Conservation (phyloP, 2,113 vertebrate genomes). For the Scytalopus superciliaris region DNA sequence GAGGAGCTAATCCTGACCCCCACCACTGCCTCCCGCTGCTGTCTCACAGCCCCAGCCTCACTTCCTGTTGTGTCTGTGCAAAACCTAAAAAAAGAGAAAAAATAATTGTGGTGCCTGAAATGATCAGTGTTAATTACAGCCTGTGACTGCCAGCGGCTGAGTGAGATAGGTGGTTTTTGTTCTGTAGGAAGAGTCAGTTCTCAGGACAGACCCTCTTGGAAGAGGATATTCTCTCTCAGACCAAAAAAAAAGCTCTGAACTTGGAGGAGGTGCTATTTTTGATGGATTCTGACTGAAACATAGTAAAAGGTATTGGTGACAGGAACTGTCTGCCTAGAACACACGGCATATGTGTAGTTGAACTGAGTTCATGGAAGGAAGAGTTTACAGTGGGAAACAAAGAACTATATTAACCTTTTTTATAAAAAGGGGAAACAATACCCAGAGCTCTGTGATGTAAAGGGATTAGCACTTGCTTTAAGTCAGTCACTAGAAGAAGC, state of each 20-base stretch:
- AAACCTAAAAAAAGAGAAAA: slow-evolving; percentile 51
- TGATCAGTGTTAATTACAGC: slow-evolving; percentile 51
- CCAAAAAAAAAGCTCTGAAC: background rate
- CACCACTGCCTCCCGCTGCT: background rate
- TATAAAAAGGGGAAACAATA: background rate
- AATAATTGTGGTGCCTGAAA: slow-evolving; percentile 17
- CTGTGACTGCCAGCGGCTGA: background rate
- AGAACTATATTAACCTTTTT: background rate
- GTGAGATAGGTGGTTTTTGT: background rate
- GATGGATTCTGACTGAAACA: background rate
- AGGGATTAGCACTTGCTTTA: background rate
- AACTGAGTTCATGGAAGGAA: background rate
- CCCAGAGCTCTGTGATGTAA: background rate
- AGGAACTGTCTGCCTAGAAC: background rate
- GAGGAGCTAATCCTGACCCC: background rate
- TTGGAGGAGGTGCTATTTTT: background rate
- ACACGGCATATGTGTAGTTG: background rate
- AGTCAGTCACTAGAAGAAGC: background rate
- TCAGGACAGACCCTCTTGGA: background rate
- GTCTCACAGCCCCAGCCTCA: background rate
- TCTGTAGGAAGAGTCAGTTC: background rate
- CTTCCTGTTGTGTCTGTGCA: slow-evolving; percentile 63
- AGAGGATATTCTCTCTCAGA: background rate
- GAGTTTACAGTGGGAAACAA: background rate
- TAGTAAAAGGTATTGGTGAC: background rate